Percentiles rank a stretch among this genome's conserved stretches.
phyloP scores from a whole-genome alignment of 2,113 vertebrate species.

The Poecile atricapillus region DNA sequence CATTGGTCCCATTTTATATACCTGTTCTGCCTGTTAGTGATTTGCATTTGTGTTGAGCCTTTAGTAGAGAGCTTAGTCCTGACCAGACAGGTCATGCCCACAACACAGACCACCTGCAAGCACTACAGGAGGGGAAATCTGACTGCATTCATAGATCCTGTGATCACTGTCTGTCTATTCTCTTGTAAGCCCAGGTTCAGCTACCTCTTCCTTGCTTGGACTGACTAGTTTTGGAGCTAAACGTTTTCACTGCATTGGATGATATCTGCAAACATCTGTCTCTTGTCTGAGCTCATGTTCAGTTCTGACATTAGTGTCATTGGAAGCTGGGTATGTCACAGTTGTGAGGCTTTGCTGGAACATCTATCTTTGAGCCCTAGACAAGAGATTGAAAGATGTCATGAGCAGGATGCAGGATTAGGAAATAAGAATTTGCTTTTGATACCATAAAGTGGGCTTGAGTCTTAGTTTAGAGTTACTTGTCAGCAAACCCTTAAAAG shows the following conservation, averaged over 20 bases:
- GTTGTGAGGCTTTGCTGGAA: neutral
- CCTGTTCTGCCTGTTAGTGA: neutral
- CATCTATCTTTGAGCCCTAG: neutral
- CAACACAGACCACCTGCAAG: neutral
- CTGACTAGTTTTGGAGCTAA: neutral
- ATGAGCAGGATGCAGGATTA: neutral
- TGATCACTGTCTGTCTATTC: neutral
- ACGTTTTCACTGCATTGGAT: neutral
- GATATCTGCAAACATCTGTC: neutral
- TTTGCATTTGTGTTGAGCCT: neutral
- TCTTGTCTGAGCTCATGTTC: neutral
- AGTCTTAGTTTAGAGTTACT: neutral
- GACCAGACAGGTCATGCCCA: fast-evolving
- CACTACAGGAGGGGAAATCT: neutral
- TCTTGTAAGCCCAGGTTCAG: neutral
- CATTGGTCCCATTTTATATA: neutral
- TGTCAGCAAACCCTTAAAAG: neutral
- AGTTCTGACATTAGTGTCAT: neutral
- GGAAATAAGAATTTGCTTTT: neutral
- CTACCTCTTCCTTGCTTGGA: neutral
- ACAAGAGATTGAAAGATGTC: neutral
- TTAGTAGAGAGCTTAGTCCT: neutral
- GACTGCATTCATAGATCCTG: neutral
- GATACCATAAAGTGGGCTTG: neutral
- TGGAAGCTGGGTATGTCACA: neutral